Percentiles rank a stretch among this genome's conserved stretches.
Evolutionary conservation across 2,888 invertebrate genomes (phyloP).

Genomic region (Dorcus parallelipipedus): DNA sequence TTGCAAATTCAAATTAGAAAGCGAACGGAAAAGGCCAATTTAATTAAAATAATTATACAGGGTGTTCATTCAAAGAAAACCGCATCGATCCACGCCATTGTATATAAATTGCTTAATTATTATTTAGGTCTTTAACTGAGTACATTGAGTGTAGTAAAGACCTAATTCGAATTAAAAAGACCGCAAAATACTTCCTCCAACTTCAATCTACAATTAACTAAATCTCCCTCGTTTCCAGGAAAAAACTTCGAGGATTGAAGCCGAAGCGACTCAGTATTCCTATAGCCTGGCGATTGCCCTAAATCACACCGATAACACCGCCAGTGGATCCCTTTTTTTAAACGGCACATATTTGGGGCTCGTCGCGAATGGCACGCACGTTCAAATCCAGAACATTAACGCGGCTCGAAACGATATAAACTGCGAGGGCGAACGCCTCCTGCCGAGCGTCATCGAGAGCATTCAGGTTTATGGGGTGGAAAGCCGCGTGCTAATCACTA

Average conservation of each 20-base stretch:
- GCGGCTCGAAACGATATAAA: conserved; percentile 5
- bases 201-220: no score
- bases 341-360: conserved; percentile 4
- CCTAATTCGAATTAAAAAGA: no score
- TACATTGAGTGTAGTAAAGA: no score
- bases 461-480: conserved; percentile 14
- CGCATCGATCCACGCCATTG: no score
- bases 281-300: conserved; percentile 17
- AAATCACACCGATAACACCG: conserved; percentile 7
- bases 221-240: neutral
- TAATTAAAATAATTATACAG: no score
- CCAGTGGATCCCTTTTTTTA: conserved; percentile 11
- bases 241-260: neutral
- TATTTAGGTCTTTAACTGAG: no score
- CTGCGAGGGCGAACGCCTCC: conserved; percentile 1
- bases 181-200: no score
- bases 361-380: conserved; percentile 3
- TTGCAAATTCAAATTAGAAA: no score
- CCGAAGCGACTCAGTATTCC: neutral
- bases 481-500: neutral
- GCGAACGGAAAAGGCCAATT: no score
- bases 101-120: no score
- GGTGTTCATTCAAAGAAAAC: no score
- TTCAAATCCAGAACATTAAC: conserved; percentile 9
- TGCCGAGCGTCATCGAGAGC: conserved; percentile 11